Percentiles rank a stretch among this genome's conserved stretches.
phyloP scores from a whole-genome alignment of 2,888 invertebrate genomes.

The Polymixis lichenea region DNA sequence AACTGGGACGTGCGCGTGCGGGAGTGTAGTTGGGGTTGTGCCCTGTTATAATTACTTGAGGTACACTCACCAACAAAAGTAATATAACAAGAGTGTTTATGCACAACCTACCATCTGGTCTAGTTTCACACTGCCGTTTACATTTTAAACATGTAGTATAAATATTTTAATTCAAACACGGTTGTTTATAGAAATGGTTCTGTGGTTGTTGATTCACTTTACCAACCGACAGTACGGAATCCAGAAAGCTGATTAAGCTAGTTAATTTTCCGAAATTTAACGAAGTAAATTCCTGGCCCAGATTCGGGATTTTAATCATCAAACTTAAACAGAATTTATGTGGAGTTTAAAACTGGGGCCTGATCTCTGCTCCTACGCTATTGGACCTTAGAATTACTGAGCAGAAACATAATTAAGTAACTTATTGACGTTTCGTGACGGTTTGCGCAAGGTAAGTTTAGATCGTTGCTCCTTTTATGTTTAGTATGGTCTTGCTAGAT shows the following conservation, averaged over 20 bases:
- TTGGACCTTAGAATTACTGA: constrained; percentile 46
- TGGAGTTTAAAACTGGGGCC: constrained; percentile 51
- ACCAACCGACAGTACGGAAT: constrained; percentile 34
- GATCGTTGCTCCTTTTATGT: constrained; percentile 1
- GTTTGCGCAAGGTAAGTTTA: constrained; percentile 11
- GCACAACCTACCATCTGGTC: constrained; percentile 19
- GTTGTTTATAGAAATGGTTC: neutral
- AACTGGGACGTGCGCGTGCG: constrained; percentile 62
- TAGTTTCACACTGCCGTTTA: constrained; percentile 22
- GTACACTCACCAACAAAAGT: constrained; percentile 53
- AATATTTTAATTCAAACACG: neutral
- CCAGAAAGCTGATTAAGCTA: constrained; percentile 51
- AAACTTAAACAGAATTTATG: constrained; percentile 62
- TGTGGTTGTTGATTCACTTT: constrained; percentile 37
- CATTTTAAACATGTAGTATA: constrained; percentile 13
- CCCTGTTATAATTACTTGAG: constrained; percentile 59
- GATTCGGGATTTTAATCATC: constrained; percentile 61
- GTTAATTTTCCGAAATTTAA: constrained; percentile 54
- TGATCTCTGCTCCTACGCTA: constrained; percentile 43
- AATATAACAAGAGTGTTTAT: constrained; percentile 43
- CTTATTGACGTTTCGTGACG: constrained; percentile 53
- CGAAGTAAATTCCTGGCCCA: constrained; percentile 40
- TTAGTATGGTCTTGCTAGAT: neutral
- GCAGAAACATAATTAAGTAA: constrained; percentile 38
- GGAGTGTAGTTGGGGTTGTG: constrained; percentile 44